These are phyloP conservation scores for Drosophila santomea DNA, from an alignment of 1,140 invertebrate genomes.

Conservation along the genomic window DNA sequence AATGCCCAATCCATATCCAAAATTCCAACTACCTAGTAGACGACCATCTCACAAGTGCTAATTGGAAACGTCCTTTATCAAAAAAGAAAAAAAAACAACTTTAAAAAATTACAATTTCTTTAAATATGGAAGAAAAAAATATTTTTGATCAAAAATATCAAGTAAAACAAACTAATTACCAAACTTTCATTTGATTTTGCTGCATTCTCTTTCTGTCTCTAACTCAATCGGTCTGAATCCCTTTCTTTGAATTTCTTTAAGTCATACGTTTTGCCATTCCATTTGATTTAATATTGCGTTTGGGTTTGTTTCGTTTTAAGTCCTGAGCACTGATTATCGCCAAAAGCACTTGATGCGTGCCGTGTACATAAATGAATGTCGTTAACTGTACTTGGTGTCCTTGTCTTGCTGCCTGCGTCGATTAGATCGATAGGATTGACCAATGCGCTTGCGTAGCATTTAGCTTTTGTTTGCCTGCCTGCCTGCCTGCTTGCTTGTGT, in stretches of 20 bases:
- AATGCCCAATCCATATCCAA: constrained; percentile 46
- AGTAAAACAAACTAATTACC: constrained; percentile 41
- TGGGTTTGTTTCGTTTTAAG: constrained; percentile 9
- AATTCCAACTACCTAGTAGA: constrained; percentile 61
- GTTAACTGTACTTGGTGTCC: constrained; percentile 32
- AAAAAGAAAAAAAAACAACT: constrained; percentile 20
- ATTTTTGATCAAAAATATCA: constrained; percentile 15
- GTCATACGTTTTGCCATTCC: constrained; percentile 35
- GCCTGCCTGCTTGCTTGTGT: constrained; percentile 30
- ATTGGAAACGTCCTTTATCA: constrained; percentile 62
- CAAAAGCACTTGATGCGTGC: constrained; percentile 9
- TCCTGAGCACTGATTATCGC: constrained; percentile 23
- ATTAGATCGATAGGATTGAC: constrained; percentile 1
- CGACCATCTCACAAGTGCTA: constrained; percentile 85
- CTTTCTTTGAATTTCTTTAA: constrained; percentile 16
- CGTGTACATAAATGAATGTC: constrained; percentile 37
- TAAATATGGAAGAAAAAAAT: constrained; percentile 31
- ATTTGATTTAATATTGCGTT: constrained; percentile 38
- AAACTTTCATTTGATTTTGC: constrained; percentile 54
- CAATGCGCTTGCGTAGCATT: constrained; percentile 46
- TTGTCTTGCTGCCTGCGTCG: constrained; percentile 32
- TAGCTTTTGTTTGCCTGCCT: constrained; percentile 41
- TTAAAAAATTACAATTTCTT: constrained; percentile 27
- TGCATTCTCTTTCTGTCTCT: constrained; percentile 42
- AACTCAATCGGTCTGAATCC: constrained; percentile 16